Evolutionary conservation across 2,888 invertebrate species (phyloP), one percentile per base, ranked within the genome.

Genomic region (Vanessa cardui): DNA sequence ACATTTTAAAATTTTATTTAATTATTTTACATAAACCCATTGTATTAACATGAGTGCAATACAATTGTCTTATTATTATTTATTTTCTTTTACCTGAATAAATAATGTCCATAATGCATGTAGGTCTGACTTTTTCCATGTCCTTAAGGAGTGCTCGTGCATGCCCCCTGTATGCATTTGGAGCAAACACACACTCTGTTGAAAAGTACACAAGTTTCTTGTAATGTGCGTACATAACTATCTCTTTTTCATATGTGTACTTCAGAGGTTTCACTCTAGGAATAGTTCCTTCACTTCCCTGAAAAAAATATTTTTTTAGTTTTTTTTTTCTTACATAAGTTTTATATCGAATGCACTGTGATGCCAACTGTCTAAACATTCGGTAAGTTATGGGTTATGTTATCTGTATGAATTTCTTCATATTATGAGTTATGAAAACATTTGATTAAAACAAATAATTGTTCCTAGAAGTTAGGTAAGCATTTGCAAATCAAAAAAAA

Each of bases 191-290:
- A 90, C 99, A 99, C 88, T 99, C 99, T 0, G 99, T 99, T 2
- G 99, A 99, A 89, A 99, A 99, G 85, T 99, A 99, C 9, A 99
- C 96, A 39, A 99, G 90, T 81, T 97, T 97, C 84, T 98, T 98
- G 85, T 97, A 99, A 84, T 99, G 98, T 0, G 99, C 99, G 90
- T 99, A 99, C 98, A 99, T 98, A 0, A 99, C 99, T 82, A 99
- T 99, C 93, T 99, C 99, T 83, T 99, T 99, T 86, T 99, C 99
- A 85, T 99, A 99, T 0, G 98, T 96, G 84, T 99, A 99, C 84
- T 99, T 99, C 50, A 99, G 94, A 0, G 99, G 99, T 83, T 99
- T 99, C 20, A 98, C 98, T 77, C 99, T 94, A 1, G 98, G 97
- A 79, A 99, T 96, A 12, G 96, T 93, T 72, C 96, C 97, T 80